Conservation (phyloP, 2,888 invertebrate genomes). For the Imbricaverruca yamaguchii region DNA sequence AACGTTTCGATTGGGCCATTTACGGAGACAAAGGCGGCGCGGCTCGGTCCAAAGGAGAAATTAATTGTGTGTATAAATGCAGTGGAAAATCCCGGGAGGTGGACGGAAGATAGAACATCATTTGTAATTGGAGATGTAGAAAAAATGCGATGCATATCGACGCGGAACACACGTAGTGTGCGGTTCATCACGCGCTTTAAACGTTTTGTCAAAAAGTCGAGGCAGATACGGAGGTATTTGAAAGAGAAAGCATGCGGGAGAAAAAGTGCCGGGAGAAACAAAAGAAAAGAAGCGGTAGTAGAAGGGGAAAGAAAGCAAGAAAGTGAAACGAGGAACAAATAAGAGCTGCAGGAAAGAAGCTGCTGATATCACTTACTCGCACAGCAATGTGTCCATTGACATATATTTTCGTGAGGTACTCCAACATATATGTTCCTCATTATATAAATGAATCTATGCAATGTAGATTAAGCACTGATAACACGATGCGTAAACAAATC, state of each 20-base stretch:
- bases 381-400: too few relatives aligned
- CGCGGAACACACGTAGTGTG: background rate
- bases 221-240: background rate
- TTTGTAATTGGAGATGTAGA: background rate
- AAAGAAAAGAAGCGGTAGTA: too few relatives aligned
- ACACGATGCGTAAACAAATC: too few relatives aligned
- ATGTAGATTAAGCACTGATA: too few relatives aligned
- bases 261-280: background rate
- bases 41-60: background rate
- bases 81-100: conserved; percentile 4
- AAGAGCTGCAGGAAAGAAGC: background rate
- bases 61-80: conserved; percentile 21
- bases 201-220: background rate
- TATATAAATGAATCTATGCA: too few relatives aligned
- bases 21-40: conserved; percentile 7
- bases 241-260: too few relatives aligned
- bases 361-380: too few relatives aligned
- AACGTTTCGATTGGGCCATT: conserved; percentile 13
- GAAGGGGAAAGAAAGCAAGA: background rate
- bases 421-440: too few relatives aligned
- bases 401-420: too few relatives aligned
- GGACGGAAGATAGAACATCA: background rate
- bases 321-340: background rate
- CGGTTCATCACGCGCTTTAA: background rate
- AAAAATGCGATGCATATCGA: background rate